A percentile compares a stretch with the other conserved stretches of the same genome.
phyloP scores from a whole-genome alignment of 2,888 invertebrate genomes.

The Barypeithes pellucidus region DNA sequence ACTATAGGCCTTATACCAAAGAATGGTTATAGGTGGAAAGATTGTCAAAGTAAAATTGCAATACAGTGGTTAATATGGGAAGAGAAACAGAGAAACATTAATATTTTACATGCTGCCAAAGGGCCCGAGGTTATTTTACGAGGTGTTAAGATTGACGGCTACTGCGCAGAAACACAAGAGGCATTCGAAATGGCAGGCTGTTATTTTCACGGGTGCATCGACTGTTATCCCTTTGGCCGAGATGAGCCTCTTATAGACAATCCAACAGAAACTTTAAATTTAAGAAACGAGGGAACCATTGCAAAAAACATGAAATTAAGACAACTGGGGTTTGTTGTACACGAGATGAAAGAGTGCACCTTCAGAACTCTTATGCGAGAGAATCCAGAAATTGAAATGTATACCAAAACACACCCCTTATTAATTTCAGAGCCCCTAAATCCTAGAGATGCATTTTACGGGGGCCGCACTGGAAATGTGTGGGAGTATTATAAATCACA shows the following conservation, averaged over 20 bases:
- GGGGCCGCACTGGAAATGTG: not conserved
- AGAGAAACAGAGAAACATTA: not conserved
- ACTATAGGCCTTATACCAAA: too few species aligned
- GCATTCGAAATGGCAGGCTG: not conserved
- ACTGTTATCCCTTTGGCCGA: not conserved
- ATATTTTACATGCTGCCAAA: not conserved
- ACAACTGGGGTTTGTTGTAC: not conserved
- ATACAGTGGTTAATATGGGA: not conserved
- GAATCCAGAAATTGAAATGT: too few species aligned
- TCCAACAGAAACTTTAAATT: not conserved
- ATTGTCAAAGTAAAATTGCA: not conserved
- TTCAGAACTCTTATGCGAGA: not conserved
- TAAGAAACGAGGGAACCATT: not conserved
- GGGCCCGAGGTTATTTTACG: not conserved
- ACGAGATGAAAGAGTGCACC: not conserved
- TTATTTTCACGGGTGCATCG: not conserved
- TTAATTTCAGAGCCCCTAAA: too few species aligned
- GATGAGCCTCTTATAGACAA: not conserved
- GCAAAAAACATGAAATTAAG: not conserved
- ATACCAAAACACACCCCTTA: not conserved
- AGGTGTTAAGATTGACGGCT: not conserved
- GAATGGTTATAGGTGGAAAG: not conserved
- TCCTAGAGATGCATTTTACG: not conserved
- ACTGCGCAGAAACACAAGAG: not conserved
- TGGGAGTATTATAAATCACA: slow-evolving; percentile 27